Evolutionary conservation across 2,888 invertebrate species (phyloP), one percentile per base, ranked within the genome.

Genomic region (Agrotis puta): DNA sequence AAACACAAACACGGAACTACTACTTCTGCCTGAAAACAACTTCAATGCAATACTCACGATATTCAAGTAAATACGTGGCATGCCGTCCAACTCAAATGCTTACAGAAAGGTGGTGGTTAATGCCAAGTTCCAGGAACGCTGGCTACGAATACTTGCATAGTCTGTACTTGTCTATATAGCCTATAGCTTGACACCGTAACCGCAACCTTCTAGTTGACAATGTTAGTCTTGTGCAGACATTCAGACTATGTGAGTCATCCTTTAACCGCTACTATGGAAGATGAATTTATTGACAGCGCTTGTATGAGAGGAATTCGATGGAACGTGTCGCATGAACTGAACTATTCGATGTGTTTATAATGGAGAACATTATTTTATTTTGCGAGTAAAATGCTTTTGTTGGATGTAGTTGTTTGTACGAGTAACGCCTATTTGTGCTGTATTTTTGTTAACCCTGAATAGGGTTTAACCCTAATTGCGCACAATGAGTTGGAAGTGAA

Each of bases 211-310:
- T 51, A 84, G 87, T 88, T 90, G 92, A 91, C 92, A 92, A 90
- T 89, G 90, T 90, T 89, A 89, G 88, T 86, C 88, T 88, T 88
- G 86, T 82, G 84, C 82, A 85, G 88, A 92, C 90, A 92, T 93
- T 92, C 89, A 88, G 91, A 91, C 90, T 91, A 93, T 93, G 91
- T 89, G 89, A 91, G 87, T 88, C 88, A 93, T 92, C 89, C 88
- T 87, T 85, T 85, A 88, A 88, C 91, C 90, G 84, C 90, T 75
- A 79, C 84, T 88, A 88, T 88, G 89, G 87, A 85, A 87, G 88
- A 87, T 89, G 90, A 91, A 92, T 92, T 87, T 92, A 92, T 90
- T 90, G 90, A 91, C 91, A 88, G 88, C 84, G 88, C 86, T 85
- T 88, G 83, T 87, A 88, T 87, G 84, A 83, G 71, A 85, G 85